A percentile compares a stretch with the other conserved stretches of the same genome.
phyloP scores from a whole-genome alignment of 2,113 vertebrate genomes.

The Lanius ludovicianus region DNA sequence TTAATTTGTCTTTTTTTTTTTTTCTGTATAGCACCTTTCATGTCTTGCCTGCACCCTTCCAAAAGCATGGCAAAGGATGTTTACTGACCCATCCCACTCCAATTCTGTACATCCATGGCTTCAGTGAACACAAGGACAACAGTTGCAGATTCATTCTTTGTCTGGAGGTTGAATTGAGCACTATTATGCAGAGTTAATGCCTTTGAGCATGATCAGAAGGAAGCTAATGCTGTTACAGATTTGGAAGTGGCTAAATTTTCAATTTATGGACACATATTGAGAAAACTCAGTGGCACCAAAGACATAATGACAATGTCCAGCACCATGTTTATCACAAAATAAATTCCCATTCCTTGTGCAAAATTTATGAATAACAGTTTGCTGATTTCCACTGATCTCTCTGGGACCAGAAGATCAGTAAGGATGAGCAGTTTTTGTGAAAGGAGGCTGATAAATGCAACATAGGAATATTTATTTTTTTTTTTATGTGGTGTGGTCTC shows the following conservation, averaged over 20 bases:
- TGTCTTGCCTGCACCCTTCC: accelerated
- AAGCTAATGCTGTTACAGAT: neutral
- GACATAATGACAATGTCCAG: neutral
- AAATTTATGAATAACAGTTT: neutral
- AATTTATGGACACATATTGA: neutral
- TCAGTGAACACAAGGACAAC: neutral
- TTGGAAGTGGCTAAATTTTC: neutral
- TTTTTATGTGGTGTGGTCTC: neutral
- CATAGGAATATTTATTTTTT: neutral
- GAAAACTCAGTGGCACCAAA: neutral
- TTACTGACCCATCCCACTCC: neutral
- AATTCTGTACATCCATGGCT: neutral
- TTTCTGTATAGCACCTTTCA: neutral
- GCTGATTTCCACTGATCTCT: neutral
- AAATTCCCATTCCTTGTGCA: neutral
- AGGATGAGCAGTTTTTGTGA: neutral
- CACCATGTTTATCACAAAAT: accelerated
- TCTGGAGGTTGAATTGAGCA: neutral
- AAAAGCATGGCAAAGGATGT: neutral
- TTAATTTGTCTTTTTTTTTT: neutral
- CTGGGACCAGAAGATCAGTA: neutral
- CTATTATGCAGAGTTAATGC: neutral
- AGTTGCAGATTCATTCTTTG: neutral
- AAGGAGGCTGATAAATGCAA: neutral
- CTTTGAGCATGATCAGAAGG: neutral